phyloP scores from a whole-genome alignment of 2,113 vertebrate genomes.

The Bostrychus sinensis region DNA sequence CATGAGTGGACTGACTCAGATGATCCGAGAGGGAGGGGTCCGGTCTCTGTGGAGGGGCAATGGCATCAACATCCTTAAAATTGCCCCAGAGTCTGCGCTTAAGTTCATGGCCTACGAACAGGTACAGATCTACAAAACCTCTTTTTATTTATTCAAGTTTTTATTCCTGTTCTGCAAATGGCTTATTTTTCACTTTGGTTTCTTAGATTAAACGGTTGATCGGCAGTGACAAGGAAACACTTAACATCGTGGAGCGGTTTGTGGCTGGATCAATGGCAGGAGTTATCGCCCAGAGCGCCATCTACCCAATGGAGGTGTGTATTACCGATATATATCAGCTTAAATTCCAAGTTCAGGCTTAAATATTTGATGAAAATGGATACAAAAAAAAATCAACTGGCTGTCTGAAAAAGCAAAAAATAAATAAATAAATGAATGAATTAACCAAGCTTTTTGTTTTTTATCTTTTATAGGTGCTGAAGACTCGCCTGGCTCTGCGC shows the following conservation, averaged over 20 bases:
- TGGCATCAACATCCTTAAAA: slow-evolving; percentile 92
- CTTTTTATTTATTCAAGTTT: no score
- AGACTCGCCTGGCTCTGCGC: slow-evolving; percentile 90
- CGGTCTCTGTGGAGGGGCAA: slow-evolving; percentile 93
- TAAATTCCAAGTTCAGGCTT: no score
- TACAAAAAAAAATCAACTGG: no score
- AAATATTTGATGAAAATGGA: no score
- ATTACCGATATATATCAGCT: background rate
- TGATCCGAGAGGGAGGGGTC: slow-evolving; percentile 91
- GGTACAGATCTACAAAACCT: slow-evolving; percentile 65
- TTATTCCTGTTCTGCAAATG: background rate
- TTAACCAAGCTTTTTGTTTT: no score
- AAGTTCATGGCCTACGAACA: slow-evolving; percentile 99
- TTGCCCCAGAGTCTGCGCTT: slow-evolving; percentile 92
- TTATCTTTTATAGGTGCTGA: slow-evolving; percentile 86
- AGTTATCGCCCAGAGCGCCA: slow-evolving; percentile 92
- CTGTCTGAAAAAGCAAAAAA: no score
- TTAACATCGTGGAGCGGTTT: slow-evolving; percentile 88
- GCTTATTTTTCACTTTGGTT: background rate
- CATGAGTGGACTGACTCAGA: slow-evolving; percentile 88
- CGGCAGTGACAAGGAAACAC: slow-evolving; percentile 84
- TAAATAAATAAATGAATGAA: no score
- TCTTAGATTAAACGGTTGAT: slow-evolving; percentile 90
- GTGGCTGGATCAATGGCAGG: slow-evolving; percentile 92
- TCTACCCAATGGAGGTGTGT: slow-evolving; percentile 98